Base-by-base conservation (phyloP, 1,140 invertebrate genomes). In the Drosophila kepulauana region DNA sequence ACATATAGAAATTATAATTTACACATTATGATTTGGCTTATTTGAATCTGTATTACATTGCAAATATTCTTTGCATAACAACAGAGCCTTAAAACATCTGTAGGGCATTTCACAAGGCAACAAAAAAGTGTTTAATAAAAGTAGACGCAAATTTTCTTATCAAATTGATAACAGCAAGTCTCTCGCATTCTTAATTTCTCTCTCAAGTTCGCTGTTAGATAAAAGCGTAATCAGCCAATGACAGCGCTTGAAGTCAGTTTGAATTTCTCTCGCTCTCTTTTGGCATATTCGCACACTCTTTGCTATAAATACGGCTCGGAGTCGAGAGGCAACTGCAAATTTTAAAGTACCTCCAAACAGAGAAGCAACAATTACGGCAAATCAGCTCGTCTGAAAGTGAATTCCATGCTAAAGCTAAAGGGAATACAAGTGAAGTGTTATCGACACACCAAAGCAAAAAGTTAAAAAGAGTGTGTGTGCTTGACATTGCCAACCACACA, bases 361-460 rank as follows among this genome's bases (percentile, higher is more conserved):
- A 62, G 64, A 80, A 49, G 54, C 43, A 57, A 75, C 52, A 54
- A 61, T 51, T 54, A 71, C 85, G 78, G 85, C 85, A 78, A 73
- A 71, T 45, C 43, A 51, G 66, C 56, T 78, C 77, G 67, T 84
- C 33, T 56, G 48, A 79, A 81, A 79, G 75, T 71, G 72, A 80
- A 72, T 89, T 89, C 84, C 84, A 87, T 87, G 84, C 61, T 10
- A 82, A 75, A 78, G 54, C 54, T 61, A 87, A 84, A 69, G 65
- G 75, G 67, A 81, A 82, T 76, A 86, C 75, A 80, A 84, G 77
- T 88, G 70, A 87, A 87, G 85, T 89, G 80, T 80, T 88, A 89
- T 84, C 80, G 70, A 75, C 68, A 84, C 74, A 41, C 58, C 49
- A 78, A 74, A 76, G 76, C 62, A 33, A 81, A 89, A 70, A 89